Evolutionary conservation across 2,888 invertebrate species (phyloP).

Genomic region (Helleia helle): DNA sequence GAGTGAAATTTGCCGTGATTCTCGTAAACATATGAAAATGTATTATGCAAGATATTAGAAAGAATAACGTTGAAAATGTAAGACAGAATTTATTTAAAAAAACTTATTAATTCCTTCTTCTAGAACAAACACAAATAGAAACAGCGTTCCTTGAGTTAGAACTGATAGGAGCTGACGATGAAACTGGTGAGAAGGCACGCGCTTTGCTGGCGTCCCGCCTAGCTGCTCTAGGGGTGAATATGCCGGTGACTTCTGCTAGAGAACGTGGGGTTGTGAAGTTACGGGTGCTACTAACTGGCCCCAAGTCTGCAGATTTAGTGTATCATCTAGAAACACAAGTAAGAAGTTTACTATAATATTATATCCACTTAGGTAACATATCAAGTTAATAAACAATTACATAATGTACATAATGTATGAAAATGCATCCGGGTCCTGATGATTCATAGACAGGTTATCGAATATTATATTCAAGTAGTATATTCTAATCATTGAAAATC

Average conservation of each 20-base stretch:
- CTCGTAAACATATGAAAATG: too few species aligned
- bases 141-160: slow-evolving; percentile 84
- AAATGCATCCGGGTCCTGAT: too few species aligned
- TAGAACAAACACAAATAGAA: slow-evolving; percentile 82
- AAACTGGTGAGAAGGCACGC: slow-evolving; percentile 64
- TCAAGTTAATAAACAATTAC: too few species aligned
- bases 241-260: slow-evolving; percentile 39
- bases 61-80: too few species aligned
- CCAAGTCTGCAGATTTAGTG: slow-evolving; percentile 84
- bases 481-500: too few species aligned
- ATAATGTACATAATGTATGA: too few species aligned
- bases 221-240: slow-evolving; percentile 41
- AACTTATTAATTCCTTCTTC: too few species aligned
- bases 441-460: too few species aligned
- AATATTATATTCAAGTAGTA: too few species aligned
- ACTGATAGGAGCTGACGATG: slow-evolving; percentile 76
- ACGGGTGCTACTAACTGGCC: slow-evolving; percentile 79
- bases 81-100: too few species aligned
- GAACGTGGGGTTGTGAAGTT: slow-evolving; percentile 67
- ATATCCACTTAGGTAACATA: neutral
- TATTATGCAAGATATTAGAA: too few species aligned
- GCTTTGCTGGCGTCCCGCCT: slow-evolving; percentile 42
- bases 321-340: slow-evolving; percentile 87
- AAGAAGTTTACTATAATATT: slow-evolving; percentile 26
- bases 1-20: too few species aligned